Conservation (phyloP, 2,888 invertebrate species). For the Microctonus aethiopoides region DNA sequence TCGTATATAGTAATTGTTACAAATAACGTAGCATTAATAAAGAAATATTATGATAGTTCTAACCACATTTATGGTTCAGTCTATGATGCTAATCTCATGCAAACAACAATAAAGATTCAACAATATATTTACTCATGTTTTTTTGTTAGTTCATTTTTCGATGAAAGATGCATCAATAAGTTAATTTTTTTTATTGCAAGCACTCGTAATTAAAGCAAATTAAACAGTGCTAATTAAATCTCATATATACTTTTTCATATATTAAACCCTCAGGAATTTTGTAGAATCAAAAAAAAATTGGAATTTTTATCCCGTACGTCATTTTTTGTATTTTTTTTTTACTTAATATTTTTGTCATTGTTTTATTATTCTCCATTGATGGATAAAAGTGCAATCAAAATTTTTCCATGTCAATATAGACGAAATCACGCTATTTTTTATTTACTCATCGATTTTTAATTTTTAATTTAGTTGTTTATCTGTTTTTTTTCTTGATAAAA, state of each 20-base stretch:
- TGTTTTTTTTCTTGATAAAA: no score
- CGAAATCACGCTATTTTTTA: constrained; percentile 43
- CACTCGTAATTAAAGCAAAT: constrained; percentile 34
- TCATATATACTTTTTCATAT: constrained; percentile 32
- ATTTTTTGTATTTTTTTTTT: constrained; percentile 10
- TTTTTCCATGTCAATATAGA: constrained; percentile 52
- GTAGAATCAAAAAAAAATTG: constrained; percentile 50
- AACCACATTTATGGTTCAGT: constrained; percentile 62
- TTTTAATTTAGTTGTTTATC: background rate
- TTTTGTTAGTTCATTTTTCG: constrained; percentile 33
- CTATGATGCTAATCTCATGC: constrained; percentile 65
- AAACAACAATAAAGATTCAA: constrained; percentile 63
- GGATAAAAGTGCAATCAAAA: constrained; percentile 22
- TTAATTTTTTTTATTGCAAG: constrained; percentile 42
- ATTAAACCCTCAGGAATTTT: constrained; percentile 34
- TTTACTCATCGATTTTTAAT: constrained; percentile 7
- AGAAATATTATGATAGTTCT: constrained; percentile 62
- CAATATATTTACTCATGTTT: constrained; percentile 61
- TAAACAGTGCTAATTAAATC: constrained; percentile 40
- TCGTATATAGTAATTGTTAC: constrained; percentile 60
- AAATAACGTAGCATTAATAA: constrained; percentile 61
- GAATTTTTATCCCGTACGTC: no score
- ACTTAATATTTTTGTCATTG: constrained; percentile 35
- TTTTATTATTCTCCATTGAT: constrained; percentile 33
- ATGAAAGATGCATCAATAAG: constrained; percentile 9